phyloP scores from a whole-genome alignment of 2,888 invertebrate species.

The Palloptera scutellata region DNA sequence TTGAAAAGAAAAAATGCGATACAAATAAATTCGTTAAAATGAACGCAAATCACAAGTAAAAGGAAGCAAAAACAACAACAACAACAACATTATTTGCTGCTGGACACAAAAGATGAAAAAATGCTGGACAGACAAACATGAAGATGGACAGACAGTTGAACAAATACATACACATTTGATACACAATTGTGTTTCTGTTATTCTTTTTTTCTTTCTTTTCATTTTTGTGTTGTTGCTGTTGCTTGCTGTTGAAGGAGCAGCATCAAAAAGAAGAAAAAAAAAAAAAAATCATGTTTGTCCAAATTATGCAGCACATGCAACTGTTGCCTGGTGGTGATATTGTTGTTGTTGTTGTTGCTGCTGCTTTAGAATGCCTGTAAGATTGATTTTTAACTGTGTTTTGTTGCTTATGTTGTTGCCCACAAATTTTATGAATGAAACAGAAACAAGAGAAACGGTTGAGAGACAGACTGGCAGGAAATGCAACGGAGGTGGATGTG shows the following conservation, averaged over 20 bases:
- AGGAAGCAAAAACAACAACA: slow-evolving; percentile 21
- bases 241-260: slow-evolving; percentile 16
- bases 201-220: neutral
- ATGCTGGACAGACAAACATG: slow-evolving; percentile 11
- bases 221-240: slow-evolving; percentile 2
- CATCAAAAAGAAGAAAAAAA: slow-evolving; percentile 5
- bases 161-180: slow-evolving; percentile 8
- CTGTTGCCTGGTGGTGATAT: slow-evolving; percentile 10
- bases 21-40: slow-evolving; percentile 38
- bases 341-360: slow-evolving; percentile 8
- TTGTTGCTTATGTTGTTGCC: neutral
- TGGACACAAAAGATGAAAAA: slow-evolving; percentile 19
- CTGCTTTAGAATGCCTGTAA: slow-evolving; percentile 18
- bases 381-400: neutral
- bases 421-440: slow-evolving; percentile 39
- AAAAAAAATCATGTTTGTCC: slow-evolving; percentile 18
- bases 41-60: slow-evolving; percentile 12
- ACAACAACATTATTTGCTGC: slow-evolving; percentile 7
- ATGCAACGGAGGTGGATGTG: slow-evolving; percentile 40
- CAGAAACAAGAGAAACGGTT: slow-evolving; percentile 5
- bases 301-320: slow-evolving; percentile 44
- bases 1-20: slow-evolving; percentile 41
- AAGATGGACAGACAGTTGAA: slow-evolving; percentile 9
- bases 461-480: slow-evolving; percentile 35
- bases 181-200: neutral